phyloP scores from a whole-genome alignment of 2,113 vertebrate genomes.

The Sphaerodactylus townsendi region DNA sequence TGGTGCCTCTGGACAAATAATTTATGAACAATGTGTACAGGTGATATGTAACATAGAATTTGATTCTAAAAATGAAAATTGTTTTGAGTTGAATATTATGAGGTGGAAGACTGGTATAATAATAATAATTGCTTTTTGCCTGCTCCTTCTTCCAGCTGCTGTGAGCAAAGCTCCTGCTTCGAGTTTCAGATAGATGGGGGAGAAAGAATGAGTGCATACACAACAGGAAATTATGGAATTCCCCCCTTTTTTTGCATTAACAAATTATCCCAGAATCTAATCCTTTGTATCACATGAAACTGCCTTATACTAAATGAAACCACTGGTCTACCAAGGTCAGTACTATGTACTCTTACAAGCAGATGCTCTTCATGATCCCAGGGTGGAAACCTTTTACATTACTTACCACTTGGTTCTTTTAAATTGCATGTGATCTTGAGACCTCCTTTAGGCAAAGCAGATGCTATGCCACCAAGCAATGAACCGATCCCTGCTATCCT shows the following conservation, averaged over 20 bases:
- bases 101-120: too few species aligned
- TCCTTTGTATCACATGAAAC: background rate
- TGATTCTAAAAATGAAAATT: background rate
- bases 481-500: too few species aligned
- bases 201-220: background rate
- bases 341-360: too few species aligned
- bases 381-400: too few species aligned
- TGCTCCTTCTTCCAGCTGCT: background rate
- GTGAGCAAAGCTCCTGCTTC: background rate
- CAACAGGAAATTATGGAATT: background rate
- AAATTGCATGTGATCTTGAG: too few species aligned
- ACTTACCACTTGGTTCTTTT: too few species aligned
- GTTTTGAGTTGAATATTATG: background rate
- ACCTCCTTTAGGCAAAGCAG: too few species aligned
- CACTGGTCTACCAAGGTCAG: too few species aligned
- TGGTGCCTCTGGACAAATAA: too few species aligned
- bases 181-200: background rate
- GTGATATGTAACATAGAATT: background rate
- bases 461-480: too few species aligned
- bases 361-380: too few species aligned
- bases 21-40: background rate
- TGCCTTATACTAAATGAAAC: too few species aligned
- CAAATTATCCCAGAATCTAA: background rate
- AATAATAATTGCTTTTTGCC: background rate
- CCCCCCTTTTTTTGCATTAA: background rate